These are phyloP conservation scores for Engraulis encrasicolus DNA, from an alignment of 2,113 vertebrate species.

Conservation along the genomic window DNA sequence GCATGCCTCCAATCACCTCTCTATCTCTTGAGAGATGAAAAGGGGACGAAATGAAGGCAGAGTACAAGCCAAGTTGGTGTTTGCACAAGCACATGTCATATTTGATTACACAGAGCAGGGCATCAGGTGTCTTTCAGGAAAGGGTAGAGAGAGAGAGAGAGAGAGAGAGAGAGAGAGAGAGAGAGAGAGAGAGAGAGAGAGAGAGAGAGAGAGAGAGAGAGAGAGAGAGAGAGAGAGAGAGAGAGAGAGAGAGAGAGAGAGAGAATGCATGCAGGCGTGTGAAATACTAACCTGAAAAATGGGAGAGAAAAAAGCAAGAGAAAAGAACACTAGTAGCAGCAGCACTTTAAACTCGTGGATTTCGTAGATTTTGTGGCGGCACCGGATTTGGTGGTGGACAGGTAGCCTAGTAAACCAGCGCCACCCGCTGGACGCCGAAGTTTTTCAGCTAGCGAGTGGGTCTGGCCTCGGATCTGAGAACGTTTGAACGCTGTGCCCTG, in stretches of 20 bases:
- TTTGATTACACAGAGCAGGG: conserved; percentile 30
- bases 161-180: not conserved
- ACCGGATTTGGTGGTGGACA: too few species aligned
- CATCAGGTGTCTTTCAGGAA: conserved; percentile 29
- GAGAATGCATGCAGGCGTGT: not conserved
- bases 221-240: too few species aligned
- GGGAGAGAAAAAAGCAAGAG: not conserved
- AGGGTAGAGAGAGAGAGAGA: conserved; percentile 1
- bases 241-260: not conserved
- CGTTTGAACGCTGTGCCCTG: too few species aligned
- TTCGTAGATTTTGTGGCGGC: too few species aligned
- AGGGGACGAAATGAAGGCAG: conserved; percentile 20
- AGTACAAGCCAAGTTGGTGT: conserved; percentile 23
- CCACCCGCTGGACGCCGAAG: too few species aligned
- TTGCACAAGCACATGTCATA: conserved; percentile 37
- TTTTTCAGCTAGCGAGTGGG: too few species aligned
- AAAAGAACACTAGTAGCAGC: not conserved
- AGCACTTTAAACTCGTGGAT: too few species aligned
- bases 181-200: not conserved
- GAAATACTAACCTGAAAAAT: not conserved
- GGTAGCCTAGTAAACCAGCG: too few species aligned
- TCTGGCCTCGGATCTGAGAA: too few species aligned
- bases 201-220: too few species aligned
- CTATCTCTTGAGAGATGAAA: conserved; percentile 45
- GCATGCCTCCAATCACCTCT: conserved; percentile 38